Percentiles rank a stretch among this genome's conserved stretches.
Evolutionary conservation across 1,140 invertebrate species (phyloP).

Genomic region (Tetramorium parvispinum): DNA sequence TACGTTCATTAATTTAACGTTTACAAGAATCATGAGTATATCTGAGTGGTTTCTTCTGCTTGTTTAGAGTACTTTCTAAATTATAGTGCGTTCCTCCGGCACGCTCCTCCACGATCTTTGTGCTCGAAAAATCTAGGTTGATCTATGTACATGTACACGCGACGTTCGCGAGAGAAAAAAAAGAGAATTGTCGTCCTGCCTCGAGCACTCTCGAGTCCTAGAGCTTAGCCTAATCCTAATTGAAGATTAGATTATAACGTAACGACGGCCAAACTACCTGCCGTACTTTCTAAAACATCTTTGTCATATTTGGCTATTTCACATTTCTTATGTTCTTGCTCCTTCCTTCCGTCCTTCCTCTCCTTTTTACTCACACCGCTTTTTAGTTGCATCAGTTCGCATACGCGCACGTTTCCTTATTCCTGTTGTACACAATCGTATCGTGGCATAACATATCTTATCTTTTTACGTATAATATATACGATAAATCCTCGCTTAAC

Average conservation of each 20-base stretch:
- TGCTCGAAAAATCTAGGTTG: conserved; percentile 68
- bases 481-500: conserved; percentile 73
- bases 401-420: conserved; percentile 33
- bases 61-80: conserved; percentile 52
- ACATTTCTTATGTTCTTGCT: conserved; percentile 41
- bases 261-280: conserved; percentile 67
- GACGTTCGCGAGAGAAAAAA: conserved; percentile 32
- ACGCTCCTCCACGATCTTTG: conserved; percentile 70
- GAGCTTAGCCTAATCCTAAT: conserved; percentile 35
- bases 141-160: conserved; percentile 54
- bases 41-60: conserved; percentile 56
- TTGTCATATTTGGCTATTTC: conserved; percentile 82
- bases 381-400: conserved; percentile 27
- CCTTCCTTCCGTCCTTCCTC: conserved; percentile 16
- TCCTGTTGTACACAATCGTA: conserved; percentile 38
- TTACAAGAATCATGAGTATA: conserved; percentile 81
- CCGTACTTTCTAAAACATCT: conserved; percentile 71
- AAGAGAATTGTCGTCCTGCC: conserved; percentile 26
- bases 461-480: conserved; percentile 68
- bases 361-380: conserved; percentile 18
- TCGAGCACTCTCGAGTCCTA: conserved; percentile 16
- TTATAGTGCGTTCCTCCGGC: conserved; percentile 27
- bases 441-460: conserved; percentile 66
- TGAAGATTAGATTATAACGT: conserved; percentile 71
- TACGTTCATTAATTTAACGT: conserved; percentile 77